Conservation (phyloP, 1,140 invertebrate species). For the Planococcus citri region DNA sequence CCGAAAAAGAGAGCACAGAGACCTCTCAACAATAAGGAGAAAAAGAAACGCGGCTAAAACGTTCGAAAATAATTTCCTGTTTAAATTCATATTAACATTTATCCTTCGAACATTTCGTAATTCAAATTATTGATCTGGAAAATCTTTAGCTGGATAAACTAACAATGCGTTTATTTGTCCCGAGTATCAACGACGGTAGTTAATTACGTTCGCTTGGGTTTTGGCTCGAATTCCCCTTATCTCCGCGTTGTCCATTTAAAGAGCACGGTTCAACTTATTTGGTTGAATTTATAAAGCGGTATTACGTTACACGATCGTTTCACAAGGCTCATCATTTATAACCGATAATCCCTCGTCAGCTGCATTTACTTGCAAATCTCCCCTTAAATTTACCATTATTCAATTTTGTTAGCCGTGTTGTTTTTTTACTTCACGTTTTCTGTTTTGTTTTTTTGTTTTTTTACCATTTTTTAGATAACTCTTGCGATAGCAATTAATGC, state of each 20-base stretch:
- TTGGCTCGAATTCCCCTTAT: neutral
- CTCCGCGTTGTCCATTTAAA: neutral
- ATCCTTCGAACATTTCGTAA: neutral
- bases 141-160: neutral
- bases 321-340: constrained; percentile 16
- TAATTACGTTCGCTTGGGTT: neutral
- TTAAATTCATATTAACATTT: neutral
- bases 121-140: neutral
- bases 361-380: constrained; percentile 17
- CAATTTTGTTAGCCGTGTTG: neutral
- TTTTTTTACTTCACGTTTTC: too few relatives aligned
- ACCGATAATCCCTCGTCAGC: constrained; percentile 16
- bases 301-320: constrained; percentile 6
- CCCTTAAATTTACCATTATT: constrained; percentile 8
- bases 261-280: neutral
- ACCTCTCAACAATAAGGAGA: too few relatives aligned
- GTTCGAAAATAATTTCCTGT: neutral
- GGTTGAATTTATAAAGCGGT: neutral
- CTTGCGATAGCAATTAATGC: neutral
- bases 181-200: neutral
- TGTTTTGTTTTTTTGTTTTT: neutral
- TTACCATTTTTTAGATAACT: neutral
- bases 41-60: too few relatives aligned
- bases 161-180: constrained; percentile 6
- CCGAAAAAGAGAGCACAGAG: too few relatives aligned